These are phyloP conservation scores for Halcyon badia DNA, from an alignment of 2,797 vertebrate species.

Conservation along the genomic window DNA sequence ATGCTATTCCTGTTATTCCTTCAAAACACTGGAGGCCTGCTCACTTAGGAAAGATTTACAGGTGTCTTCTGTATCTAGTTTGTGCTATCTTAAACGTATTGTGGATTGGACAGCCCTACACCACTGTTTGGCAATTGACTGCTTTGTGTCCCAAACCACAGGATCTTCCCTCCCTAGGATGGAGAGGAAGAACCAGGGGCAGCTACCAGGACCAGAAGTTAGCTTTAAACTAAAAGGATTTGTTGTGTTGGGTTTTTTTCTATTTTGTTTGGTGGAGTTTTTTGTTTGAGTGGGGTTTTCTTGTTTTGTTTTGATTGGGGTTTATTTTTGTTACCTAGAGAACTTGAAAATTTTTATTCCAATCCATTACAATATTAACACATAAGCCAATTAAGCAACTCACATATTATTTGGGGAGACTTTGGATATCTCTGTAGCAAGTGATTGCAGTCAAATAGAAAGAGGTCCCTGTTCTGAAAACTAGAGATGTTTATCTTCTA, in stretches of 20 bases:
- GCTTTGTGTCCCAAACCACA: background rate
- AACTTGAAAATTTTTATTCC: background rate
- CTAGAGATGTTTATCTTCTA: background rate
- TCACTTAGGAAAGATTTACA: background rate
- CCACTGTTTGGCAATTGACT: fast-evolving
- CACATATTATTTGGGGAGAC: fast-evolving
- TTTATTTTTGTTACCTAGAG: background rate
- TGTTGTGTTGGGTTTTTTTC: background rate
- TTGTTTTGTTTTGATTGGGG: too few relatives aligned
- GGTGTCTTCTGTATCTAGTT: background rate
- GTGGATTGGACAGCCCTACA: background rate
- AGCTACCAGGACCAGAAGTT: background rate
- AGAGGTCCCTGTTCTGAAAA: background rate
- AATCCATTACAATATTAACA: background rate
- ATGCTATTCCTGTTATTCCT: background rate
- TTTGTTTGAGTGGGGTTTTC: background rate
- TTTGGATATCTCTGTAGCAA: background rate
- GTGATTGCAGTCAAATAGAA: background rate
- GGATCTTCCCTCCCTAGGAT: background rate
- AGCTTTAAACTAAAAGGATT: background rate
- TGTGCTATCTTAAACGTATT: background rate
- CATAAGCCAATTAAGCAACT: background rate
- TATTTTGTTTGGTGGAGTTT: too few relatives aligned
- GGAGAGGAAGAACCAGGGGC: background rate
- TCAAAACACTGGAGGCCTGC: background rate